Conservation (phyloP, 2,888 invertebrate species). For the Morinoia aosen region DNA sequence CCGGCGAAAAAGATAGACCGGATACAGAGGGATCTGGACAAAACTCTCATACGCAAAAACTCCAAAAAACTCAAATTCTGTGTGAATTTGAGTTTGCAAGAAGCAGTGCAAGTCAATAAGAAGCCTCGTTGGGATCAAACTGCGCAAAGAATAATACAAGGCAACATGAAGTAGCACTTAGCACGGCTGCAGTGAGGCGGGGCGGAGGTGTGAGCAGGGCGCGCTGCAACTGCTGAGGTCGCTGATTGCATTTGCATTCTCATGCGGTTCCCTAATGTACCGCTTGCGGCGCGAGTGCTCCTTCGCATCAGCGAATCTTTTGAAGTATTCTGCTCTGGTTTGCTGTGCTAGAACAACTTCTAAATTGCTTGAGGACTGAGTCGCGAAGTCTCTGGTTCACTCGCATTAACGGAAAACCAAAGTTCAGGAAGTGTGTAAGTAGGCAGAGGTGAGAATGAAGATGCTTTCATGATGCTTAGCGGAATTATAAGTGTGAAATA, state of each 20-base stretch:
- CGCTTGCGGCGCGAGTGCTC: neutral
- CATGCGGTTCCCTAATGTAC: slow-evolving; percentile 15
- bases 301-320: neutral
- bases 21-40: neutral
- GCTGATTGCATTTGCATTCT: slow-evolving; percentile 28
- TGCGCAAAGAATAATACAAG: neutral
- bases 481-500: neutral
- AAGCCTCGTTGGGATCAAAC: neutral
- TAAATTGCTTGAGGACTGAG: neutral
- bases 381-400: neutral
- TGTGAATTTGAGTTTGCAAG: neutral
- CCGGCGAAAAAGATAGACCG: too few species aligned
- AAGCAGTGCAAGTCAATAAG: neutral
- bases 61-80: too few species aligned
- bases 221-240: neutral
- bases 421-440: neutral
- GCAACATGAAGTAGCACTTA: neutral
- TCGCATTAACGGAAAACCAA: neutral
- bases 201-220: neutral
- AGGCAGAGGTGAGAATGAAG: neutral
- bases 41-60: neutral
- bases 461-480: neutral
- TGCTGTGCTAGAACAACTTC: neutral
- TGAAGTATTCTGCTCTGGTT: neutral
- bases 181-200: neutral